phyloP scores from a whole-genome alignment of 2,113 vertebrate genomes.

The Thalassarche chlororhynchos region DNA sequence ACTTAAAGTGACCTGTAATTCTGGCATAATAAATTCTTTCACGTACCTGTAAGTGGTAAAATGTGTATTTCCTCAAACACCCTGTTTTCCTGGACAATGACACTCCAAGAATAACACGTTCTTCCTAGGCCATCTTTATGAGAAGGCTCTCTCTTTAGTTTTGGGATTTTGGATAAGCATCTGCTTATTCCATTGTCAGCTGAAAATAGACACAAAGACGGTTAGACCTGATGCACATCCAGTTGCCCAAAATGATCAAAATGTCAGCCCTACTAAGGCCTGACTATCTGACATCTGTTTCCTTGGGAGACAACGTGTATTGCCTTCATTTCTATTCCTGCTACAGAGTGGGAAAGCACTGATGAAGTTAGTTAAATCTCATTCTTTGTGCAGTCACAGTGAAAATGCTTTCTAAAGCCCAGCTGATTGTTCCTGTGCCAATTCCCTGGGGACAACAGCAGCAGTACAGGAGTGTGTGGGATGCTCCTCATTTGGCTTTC shows the following conservation, averaged over 20 bases:
- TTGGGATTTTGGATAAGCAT: background rate
- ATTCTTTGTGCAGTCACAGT: background rate
- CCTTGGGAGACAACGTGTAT: background rate
- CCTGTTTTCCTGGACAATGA: background rate
- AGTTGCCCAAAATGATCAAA: background rate
- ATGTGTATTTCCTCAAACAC: background rate
- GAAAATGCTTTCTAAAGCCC: background rate
- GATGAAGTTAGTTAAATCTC: background rate
- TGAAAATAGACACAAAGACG: background rate
- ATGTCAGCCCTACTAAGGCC: background rate
- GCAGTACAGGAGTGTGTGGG: background rate
- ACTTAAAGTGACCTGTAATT: background rate
- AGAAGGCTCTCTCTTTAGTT: background rate
- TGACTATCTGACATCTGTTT: background rate
- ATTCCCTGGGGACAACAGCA: background rate
- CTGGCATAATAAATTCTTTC: background rate
- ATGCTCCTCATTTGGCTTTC: background rate
- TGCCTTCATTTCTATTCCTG: background rate
- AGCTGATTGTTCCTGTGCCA: background rate
- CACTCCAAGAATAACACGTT: background rate
- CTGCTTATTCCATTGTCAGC: background rate
- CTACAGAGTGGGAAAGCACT: background rate
- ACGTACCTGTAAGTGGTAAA: background rate
- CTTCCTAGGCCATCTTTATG: background rate
- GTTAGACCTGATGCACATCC: background rate